Conservation (phyloP, 2,888 invertebrate genomes). For the Ophion ventricosus region DNA sequence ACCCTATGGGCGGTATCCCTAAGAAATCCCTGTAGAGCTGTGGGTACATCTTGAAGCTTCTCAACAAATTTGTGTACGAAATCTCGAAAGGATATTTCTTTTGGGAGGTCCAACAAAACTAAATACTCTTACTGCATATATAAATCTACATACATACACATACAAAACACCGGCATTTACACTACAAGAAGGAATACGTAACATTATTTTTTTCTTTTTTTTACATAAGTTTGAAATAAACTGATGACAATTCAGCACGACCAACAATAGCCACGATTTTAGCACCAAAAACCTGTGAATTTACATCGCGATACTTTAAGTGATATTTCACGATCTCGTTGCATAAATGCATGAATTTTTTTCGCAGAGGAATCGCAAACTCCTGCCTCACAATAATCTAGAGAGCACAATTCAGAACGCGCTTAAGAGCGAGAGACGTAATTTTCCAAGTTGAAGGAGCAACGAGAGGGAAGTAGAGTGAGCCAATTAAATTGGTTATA, state of each 20-base stretch:
- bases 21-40: no score
- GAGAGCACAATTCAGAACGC: not conserved
- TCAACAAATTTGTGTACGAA: no score
- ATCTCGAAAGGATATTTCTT: no score
- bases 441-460: slow-evolving; percentile 38
- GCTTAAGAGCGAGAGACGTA: slow-evolving; percentile 1
- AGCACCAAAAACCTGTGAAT: not conserved
- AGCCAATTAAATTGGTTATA: slow-evolving; percentile 59
- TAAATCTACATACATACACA: no score
- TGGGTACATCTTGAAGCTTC: no score
- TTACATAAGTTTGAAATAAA: not conserved
- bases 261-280: not conserved
- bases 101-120: no score
- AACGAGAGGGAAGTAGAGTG: slow-evolving; percentile 44
- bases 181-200: no score
- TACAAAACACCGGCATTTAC: no score
- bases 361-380: not conserved
- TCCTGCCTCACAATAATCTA: slow-evolving; percentile 15
- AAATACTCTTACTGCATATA: no score
- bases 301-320: not conserved
- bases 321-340: not conserved
- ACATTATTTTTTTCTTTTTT: not conserved
- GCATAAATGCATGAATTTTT: not conserved
- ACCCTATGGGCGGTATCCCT: no score
- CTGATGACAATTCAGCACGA: slow-evolving; percentile 2